These are phyloP conservation scores for Scaptomyza tumidula DNA, from an alignment of 2,888 invertebrate genomes.

Conservation along the genomic window DNA sequence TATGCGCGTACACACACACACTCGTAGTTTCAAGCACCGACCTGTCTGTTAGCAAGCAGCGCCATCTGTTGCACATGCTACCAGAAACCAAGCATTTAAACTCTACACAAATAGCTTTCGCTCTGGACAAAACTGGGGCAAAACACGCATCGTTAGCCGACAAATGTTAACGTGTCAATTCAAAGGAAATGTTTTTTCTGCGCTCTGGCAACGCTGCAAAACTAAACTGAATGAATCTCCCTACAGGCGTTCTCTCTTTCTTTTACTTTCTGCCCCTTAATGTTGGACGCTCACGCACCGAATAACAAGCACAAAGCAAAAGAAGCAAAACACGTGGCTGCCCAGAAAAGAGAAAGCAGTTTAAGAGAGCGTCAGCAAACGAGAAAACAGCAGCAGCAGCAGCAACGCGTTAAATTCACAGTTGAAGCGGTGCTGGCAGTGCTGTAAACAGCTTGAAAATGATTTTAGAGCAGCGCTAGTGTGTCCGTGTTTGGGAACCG, in stretches of 20 bases:
- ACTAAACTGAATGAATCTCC: conserved; percentile 11
- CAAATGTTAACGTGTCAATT: conserved; percentile 1
- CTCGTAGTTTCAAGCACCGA: too few relatives aligned
- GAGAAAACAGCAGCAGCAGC: neutral
- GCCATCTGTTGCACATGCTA: conserved; percentile 62
- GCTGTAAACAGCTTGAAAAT: conserved; percentile 16
- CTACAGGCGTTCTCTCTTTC: conserved; percentile 1
- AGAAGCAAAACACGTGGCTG: conserved; percentile 67
- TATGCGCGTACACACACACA: too few relatives aligned
- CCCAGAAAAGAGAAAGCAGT: conserved; percentile 49
- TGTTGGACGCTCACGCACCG: conserved; percentile 39
- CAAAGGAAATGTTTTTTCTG: conserved; percentile 5
- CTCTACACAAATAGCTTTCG: conserved; percentile 66
- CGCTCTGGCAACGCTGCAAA: conserved; percentile 49
- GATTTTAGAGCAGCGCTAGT: conserved; percentile 20
- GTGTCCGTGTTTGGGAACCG: conserved; percentile 29
- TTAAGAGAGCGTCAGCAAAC: conserved; percentile 36
- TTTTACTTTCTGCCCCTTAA: neutral
- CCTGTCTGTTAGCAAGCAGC: conserved; percentile 10
- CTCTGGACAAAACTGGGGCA: conserved; percentile 1
- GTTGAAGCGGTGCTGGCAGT: conserved; percentile 41
- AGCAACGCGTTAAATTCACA: conserved; percentile 10
- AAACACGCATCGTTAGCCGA: conserved; percentile 1
- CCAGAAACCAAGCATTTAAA: neutral
- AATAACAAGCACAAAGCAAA: conserved; percentile 67